Percentiles rank a stretch among this genome's conserved stretches.
Evolutionary conservation across 2,113 vertebrate species (phyloP).

Genomic region (Stomatorhinus ivindoensis): DNA sequence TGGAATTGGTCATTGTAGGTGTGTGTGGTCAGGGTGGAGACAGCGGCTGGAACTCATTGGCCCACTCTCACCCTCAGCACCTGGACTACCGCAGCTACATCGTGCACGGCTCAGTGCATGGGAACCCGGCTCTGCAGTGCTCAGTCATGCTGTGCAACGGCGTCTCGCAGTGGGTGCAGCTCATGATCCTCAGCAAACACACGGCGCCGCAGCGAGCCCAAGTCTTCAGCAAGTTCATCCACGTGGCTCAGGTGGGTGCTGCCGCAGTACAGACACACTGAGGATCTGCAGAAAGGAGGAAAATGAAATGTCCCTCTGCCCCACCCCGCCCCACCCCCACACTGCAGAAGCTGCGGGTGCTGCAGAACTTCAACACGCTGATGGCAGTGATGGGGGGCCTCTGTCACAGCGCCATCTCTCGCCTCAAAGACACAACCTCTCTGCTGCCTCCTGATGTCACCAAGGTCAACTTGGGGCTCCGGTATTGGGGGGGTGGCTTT

Average conservation of each 20-base stretch:
- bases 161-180: slow-evolving; percentile 87
- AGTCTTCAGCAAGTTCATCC: slow-evolving; percentile 85
- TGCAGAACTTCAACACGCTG: slow-evolving; percentile 87
- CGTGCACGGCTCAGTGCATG: slow-evolving; percentile 67
- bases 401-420: slow-evolving; percentile 83
- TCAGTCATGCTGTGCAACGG: slow-evolving; percentile 83
- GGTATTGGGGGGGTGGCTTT: neutral
- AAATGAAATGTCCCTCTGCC: neutral
- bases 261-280: neutral
- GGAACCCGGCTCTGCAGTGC: slow-evolving; percentile 70
- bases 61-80: slow-evolving; percentile 55
- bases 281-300: neutral
- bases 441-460: slow-evolving; percentile 75
- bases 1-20: neutral
- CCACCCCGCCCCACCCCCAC: neutral
- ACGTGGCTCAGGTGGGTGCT: slow-evolving; percentile 72
- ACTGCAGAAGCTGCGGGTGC: slow-evolving; percentile 67
- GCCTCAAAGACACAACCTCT: slow-evolving; percentile 78
- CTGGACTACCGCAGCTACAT: slow-evolving; percentile 80
- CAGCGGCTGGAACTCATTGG: neutral
- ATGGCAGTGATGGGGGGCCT: slow-evolving; percentile 87
- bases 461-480: slow-evolving; percentile 60
- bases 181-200: slow-evolving; percentile 86
- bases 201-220: slow-evolving; percentile 77
- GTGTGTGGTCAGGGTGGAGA: neutral